These are phyloP conservation scores for Acanthosoma haemorrhoidale DNA, from an alignment of 2,888 invertebrate species.

Conservation along the genomic window DNA sequence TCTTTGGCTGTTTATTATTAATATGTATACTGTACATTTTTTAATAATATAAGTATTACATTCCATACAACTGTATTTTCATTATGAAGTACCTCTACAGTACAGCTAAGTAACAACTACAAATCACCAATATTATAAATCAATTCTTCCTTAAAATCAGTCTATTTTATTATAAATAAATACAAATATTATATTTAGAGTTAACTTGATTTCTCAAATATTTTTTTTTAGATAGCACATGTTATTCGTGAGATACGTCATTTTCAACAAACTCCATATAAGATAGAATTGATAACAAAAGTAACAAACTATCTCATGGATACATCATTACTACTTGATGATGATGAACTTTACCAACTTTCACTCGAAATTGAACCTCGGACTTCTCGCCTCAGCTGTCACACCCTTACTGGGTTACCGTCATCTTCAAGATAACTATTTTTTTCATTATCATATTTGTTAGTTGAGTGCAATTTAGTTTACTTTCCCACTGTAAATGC, in stretches of 20 bases:
- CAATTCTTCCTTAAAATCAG: too few relatives aligned
- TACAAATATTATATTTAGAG: too few relatives aligned
- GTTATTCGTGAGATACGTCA: constrained; percentile 86
- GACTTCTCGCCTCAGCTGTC: constrained; percentile 54
- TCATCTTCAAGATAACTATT: constrained; percentile 31
- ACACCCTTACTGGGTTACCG: constrained; percentile 42
- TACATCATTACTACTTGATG: constrained; percentile 65
- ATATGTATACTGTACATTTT: too few relatives aligned
- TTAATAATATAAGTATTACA: too few relatives aligned
- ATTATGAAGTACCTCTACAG: too few relatives aligned
- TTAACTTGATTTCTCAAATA: background rate
- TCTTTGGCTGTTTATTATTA: too few relatives aligned
- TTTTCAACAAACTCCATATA: constrained; percentile 87
- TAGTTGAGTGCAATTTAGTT: too few relatives aligned
- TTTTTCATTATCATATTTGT: too few relatives aligned
- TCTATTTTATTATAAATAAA: background rate
- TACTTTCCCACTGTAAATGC: too few relatives aligned
- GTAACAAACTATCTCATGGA: constrained; percentile 75
- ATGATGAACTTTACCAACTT: constrained; percentile 71
- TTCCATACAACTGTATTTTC: too few relatives aligned
- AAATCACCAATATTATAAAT: too few relatives aligned
- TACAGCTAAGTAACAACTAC: too few relatives aligned
- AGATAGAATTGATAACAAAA: constrained; percentile 77
- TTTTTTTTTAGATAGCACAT: constrained; percentile 69
- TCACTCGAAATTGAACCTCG: constrained; percentile 83